Evolutionary conservation across 2,113 vertebrate species (phyloP).

Genomic region (Pedionomus torquatus): DNA sequence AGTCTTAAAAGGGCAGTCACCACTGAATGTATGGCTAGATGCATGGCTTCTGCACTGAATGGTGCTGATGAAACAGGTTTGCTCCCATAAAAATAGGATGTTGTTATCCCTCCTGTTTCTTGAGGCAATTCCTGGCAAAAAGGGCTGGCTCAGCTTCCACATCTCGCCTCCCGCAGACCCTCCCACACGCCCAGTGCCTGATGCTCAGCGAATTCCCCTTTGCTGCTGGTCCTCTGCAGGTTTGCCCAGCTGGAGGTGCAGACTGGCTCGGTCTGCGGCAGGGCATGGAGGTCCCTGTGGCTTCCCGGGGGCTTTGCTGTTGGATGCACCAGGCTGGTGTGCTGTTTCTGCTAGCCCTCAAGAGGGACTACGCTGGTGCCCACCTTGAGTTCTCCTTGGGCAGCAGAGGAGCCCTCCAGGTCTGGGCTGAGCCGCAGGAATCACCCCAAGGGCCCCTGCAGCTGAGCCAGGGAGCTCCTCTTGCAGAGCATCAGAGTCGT

Average conservation of each 20-base stretch:
- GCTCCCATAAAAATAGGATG: neutral
- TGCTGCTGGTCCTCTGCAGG: fast-evolving
- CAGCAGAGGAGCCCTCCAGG: neutral
- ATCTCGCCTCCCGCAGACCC: neutral
- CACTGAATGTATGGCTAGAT: neutral
- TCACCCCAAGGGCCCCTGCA: fast-evolving
- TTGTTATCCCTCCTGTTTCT: neutral
- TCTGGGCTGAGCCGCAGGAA: neutral
- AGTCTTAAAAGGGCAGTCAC: neutral
- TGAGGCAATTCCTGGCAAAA: neutral
- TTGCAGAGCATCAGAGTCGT: neutral
- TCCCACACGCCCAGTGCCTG: fast-evolving
- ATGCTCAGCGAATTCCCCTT: neutral
- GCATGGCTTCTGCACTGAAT: neutral
- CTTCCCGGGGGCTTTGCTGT: neutral
- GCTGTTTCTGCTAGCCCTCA: neutral
- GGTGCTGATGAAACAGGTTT: neutral
- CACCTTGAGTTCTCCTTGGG: neutral
- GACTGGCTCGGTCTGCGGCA: fast-evolving
- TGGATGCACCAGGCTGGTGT: neutral
- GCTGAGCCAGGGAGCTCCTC: neutral
- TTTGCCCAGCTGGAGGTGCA: fast-evolving
- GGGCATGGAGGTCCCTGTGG: fast-evolving
- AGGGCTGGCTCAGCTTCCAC: neutral
- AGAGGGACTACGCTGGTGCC: fast-evolving